Evolutionary conservation across 2,888 invertebrate genomes (phyloP).

Genomic region (Sarcophaga rosellei): DNA sequence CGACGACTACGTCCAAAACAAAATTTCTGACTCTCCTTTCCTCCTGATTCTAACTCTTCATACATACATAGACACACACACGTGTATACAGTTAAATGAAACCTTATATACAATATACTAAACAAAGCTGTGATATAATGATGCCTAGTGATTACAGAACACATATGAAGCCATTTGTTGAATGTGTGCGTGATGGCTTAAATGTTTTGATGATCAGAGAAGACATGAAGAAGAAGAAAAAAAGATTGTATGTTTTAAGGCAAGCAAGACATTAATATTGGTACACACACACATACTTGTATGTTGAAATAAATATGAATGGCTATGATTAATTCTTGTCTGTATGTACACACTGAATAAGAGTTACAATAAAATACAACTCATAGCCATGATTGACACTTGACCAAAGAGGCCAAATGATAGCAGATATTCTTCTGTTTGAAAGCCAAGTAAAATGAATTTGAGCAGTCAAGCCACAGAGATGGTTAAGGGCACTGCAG

Average conservation of each 20-base stretch:
- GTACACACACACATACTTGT: background rate
- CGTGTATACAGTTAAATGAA: background rate
- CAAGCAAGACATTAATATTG: slow-evolving; percentile 38
- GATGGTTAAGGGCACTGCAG: too few species aligned
- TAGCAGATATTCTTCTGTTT: too few species aligned
- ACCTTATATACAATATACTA: background rate
- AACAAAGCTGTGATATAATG: background rate
- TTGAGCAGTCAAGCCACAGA: too few species aligned
- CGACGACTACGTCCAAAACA: too few species aligned
- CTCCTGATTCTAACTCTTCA: too few species aligned
- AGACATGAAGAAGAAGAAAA: slow-evolving; percentile 17
- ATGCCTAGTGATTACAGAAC: too few species aligned
- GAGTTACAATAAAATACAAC: background rate
- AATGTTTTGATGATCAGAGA: slow-evolving; percentile 34
- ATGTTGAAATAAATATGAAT: too few species aligned
- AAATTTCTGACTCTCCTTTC: too few species aligned
- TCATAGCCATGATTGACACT: slow-evolving; percentile 46
- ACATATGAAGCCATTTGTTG: too few species aligned
- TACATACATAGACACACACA: background rate
- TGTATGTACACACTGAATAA: too few species aligned
- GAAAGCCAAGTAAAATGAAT: too few species aligned
- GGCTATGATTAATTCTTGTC: too few species aligned
- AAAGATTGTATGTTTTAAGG: slow-evolving; percentile 17
- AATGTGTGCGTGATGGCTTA: slow-evolving; percentile 36
- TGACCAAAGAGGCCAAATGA: slow-evolving; percentile 17